Conservation (phyloP, 2,888 invertebrate genomes). For the Blastobasis lacticolella region DNA sequence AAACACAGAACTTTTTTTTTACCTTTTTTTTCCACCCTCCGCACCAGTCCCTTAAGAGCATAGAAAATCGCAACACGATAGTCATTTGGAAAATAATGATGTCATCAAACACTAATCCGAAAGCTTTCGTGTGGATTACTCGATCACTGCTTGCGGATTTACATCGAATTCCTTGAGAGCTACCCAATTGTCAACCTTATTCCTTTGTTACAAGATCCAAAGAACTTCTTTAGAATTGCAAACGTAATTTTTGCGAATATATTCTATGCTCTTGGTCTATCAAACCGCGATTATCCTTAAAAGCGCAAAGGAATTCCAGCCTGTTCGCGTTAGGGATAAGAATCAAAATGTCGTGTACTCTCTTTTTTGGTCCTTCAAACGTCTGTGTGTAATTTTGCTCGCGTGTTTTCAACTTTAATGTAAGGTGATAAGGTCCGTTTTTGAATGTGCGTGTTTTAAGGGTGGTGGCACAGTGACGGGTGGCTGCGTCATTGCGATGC, state of each 20-base stretch:
- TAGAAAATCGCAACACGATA: slow-evolving; percentile 63
- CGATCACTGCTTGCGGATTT: slow-evolving; percentile 15
- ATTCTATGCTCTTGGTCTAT: slow-evolving; percentile 29
- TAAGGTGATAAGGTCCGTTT: slow-evolving; percentile 18
- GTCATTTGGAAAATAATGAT: slow-evolving; percentile 71
- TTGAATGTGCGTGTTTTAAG: slow-evolving; percentile 22
- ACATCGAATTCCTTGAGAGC: background rate
- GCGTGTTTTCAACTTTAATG: no score
- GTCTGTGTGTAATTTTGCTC: no score
- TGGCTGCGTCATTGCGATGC: slow-evolving; percentile 66
- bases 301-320: no score
- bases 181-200: slow-evolving; percentile 1
- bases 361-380: no score
- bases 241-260: slow-evolving; percentile 12
- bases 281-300: slow-evolving; percentile 32
- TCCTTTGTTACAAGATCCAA: background rate
- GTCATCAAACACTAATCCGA: slow-evolving; percentile 74
- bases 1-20: slow-evolving; percentile 24
- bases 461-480: slow-evolving; percentile 43
- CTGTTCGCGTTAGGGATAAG: no score
- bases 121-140: slow-evolving; percentile 74
- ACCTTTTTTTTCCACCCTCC: slow-evolving; percentile 28
- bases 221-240: slow-evolving; percentile 1
- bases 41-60: slow-evolving; percentile 34
- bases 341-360: no score